Evolutionary conservation across 2,113 vertebrate genomes (phyloP).

Genomic region (Alosa alosa): DNA sequence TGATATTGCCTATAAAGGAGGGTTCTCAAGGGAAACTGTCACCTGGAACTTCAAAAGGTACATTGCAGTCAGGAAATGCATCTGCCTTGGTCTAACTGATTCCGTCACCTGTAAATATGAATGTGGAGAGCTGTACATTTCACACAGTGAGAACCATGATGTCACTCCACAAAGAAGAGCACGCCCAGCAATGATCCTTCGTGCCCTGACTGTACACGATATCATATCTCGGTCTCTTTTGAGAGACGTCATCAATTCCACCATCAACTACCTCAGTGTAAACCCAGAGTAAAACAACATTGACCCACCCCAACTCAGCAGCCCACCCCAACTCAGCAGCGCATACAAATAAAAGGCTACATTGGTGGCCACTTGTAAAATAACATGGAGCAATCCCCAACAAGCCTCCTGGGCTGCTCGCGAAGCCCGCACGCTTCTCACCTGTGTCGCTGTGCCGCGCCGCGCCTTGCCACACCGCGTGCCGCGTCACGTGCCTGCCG

Average conservation of each 20-base stretch:
- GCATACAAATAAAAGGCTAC: slow-evolving; percentile 45
- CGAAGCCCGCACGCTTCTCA: slow-evolving; percentile 45
- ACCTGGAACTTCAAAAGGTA: not conserved
- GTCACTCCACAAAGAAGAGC: not conserved
- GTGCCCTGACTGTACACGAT: not conserved
- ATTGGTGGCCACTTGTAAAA: slow-evolving; percentile 35
- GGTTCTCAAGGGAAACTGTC: not conserved
- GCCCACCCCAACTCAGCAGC: not conserved
- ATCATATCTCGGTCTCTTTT: not conserved
- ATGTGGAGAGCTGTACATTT: not conserved
- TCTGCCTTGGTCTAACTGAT: not conserved
- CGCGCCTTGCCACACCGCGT: slow-evolving; percentile 33
- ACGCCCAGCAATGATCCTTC: not conserved
- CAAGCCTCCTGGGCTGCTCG: slow-evolving; percentile 37
- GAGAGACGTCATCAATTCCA: not conserved
- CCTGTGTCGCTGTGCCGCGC: not conserved
- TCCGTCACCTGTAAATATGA: not conserved
- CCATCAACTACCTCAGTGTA: not conserved
- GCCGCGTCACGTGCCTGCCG: slow-evolving; percentile 50
- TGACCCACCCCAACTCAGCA: not conserved
- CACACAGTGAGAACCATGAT: not conserved
- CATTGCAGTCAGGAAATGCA: not conserved
- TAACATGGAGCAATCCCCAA: not conserved
- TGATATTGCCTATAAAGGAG: not conserved
- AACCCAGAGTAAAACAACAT: not conserved